Percentiles rank a stretch among this genome's conserved stretches.
These are phyloP conservation scores for Drosophila athabasca DNA, from an alignment of 1,140 invertebrate species.

Conservation along the genomic window DNA sequence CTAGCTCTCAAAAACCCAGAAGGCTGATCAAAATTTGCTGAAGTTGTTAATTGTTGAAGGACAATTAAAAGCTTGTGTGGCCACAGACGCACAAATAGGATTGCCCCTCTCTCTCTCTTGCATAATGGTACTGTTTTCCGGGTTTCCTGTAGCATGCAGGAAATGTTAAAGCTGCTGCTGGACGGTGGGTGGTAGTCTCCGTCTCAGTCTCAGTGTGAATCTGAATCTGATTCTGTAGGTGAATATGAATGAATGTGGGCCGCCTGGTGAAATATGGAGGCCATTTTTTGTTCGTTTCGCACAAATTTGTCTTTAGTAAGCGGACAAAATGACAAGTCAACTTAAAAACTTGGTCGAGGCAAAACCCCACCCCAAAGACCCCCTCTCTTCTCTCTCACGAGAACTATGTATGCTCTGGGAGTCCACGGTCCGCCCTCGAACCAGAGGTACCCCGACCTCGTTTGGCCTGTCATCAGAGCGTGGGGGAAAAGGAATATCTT, in stretches of 20 bases:
- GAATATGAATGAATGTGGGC: not conserved
- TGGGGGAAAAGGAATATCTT: conserved; percentile 50
- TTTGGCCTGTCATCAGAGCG: not conserved
- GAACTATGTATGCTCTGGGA: too few relatives aligned
- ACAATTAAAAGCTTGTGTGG: too few relatives aligned
- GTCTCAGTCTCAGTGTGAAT: too few relatives aligned
- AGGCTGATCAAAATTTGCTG: conserved; percentile 17
- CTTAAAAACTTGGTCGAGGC: conserved; percentile 43
- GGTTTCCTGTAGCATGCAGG: too few relatives aligned
- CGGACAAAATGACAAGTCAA: conserved; percentile 59
- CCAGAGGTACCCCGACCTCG: not conserved
- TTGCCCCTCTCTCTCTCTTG: too few relatives aligned
- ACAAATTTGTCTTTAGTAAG: conserved; percentile 65
- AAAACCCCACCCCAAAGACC: not conserved
- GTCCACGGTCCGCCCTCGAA: too few relatives aligned
- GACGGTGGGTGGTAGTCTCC: too few relatives aligned
- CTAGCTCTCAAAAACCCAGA: not conserved
- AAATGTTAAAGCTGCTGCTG: too few relatives aligned
- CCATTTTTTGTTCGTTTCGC: conserved; percentile 23
- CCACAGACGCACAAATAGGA: too few relatives aligned
- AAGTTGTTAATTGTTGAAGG: conserved; percentile 13
- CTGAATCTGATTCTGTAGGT: not conserved
- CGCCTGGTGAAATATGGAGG: conserved; percentile 17
- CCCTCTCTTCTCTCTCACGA: too few relatives aligned
- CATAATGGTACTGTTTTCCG: too few relatives aligned